phyloP scores from a whole-genome alignment of 2,888 invertebrate genomes.

The Eilema depressum region DNA sequence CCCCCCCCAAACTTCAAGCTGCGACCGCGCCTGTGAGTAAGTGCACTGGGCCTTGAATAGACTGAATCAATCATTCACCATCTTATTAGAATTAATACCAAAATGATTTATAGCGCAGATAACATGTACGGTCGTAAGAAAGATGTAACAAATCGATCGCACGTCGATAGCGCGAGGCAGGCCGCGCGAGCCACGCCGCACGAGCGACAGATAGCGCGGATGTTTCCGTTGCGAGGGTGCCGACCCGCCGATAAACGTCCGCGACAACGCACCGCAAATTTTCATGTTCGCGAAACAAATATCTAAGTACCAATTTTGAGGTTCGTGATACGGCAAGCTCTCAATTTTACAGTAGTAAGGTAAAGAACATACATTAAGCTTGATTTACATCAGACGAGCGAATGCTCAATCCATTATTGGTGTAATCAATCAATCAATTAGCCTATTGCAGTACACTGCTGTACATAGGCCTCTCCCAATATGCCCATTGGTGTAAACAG shows the following conservation, averaged over 20 bases:
- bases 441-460: too few relatives aligned
- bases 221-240: slow-evolving; percentile 43
- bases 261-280: not conserved
- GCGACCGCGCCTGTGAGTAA: too few relatives aligned
- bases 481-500: too few relatives aligned
- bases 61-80: not conserved
- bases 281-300: not conserved
- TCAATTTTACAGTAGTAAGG: too few relatives aligned
- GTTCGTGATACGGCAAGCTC: too few relatives aligned
- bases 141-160: slow-evolving; percentile 10
- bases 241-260: slow-evolving; percentile 42
- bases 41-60: too few relatives aligned
- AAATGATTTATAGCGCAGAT: not conserved
- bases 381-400: too few relatives aligned
- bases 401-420: too few relatives aligned
- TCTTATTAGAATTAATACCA: not conserved
- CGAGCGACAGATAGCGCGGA: slow-evolving; percentile 10
- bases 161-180: not conserved
- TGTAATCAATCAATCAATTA: too few relatives aligned
- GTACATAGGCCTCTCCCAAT: too few relatives aligned
- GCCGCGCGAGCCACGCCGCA: slow-evolving; percentile 1
- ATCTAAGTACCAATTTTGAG: not conserved
- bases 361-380: too few relatives aligned
- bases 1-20: too few relatives aligned
- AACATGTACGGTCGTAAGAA: not conserved